Evolutionary conservation across 2,113 vertebrate species (phyloP).

Genomic region (Nansenia antarctica): DNA sequence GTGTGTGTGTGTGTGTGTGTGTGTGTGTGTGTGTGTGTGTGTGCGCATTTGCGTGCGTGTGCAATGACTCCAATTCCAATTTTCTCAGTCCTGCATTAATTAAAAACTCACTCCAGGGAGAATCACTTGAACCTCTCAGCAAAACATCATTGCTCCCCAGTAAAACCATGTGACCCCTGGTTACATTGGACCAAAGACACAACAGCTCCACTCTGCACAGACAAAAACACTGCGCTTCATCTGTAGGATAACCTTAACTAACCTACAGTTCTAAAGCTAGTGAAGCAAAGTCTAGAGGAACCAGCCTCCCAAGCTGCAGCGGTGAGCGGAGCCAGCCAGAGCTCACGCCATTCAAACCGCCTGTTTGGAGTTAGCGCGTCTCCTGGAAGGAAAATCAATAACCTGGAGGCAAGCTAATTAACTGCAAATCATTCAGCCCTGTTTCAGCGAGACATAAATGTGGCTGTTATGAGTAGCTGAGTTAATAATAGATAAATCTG

Average conservation of each 20-base stretch:
- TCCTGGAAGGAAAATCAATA: conserved; percentile 64
- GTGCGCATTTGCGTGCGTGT: not conserved
- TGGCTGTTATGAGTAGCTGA: conserved; percentile 53
- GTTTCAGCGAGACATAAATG: conserved; percentile 57
- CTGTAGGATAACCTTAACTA: not conserved
- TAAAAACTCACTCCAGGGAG: too few species aligned
- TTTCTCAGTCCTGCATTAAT: not conserved
- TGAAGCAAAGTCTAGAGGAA: not conserved
- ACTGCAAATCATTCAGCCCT: conserved; percentile 62
- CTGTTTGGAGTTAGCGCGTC: conserved; percentile 44
- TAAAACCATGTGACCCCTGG: too few species aligned
- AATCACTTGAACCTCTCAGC: not conserved
- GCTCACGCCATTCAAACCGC: conserved; percentile 25
- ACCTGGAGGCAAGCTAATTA: conserved; percentile 66
- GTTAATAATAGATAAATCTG: conserved; percentile 64
- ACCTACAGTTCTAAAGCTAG: not conserved
- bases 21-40: not conserved
- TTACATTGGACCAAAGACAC: too few species aligned
- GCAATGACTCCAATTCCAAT: not conserved
- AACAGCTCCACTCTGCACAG: not conserved
- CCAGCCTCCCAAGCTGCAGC: not conserved
- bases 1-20: not conserved
- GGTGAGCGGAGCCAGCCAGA: not conserved
- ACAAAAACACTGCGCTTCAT: too few species aligned
- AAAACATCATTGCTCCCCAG: too few species aligned